Base-by-base conservation (phyloP, 2,797 vertebrate genomes). In the Aplochiton taeniatus region DNA sequence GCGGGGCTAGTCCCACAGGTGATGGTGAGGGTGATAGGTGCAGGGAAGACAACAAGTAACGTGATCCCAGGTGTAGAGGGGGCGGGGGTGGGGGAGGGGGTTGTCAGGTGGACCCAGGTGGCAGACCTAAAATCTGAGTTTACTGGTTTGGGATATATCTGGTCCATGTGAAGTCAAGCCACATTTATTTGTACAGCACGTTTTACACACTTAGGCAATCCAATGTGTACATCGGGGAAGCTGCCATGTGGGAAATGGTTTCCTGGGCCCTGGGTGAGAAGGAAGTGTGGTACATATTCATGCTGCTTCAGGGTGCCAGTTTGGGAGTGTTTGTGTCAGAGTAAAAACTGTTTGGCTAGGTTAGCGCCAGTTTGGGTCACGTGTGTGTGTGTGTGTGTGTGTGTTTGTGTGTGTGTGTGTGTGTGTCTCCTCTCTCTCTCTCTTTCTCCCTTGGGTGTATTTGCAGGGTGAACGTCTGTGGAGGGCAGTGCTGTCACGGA, bases 401-500 rank as follows among this genome's bases (percentile, higher is more conserved):
- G 41, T 51, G 13, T 50, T 49, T 60, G 46, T 61, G 51, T 56
- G 69, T 47, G 63, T 20, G 14, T 68, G 31, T 60, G 55, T 46
- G 49, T 64, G 55, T 58, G 61, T 56, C 42, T 13, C 19, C 19
- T 7, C 51, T 50, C 0, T 58, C 16, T 19, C 45, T 65, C 17
- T 75, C 46, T 14, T 1, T 11, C 68, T 67, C 8, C 31, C 31
- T 31, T 71, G 81, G 58, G 47, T 86, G 69, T 83, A 67, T 79
- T 90, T 89, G 66, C 93, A 98, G 97, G 85, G 94, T 97, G 71
- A 98, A 99, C 53, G 91, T 98, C 63, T 99, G 97, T 73, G 96
- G 96, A 76, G 95, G 93, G n/a, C 95, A 96, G 83, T 99, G 97
- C 91, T 98, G 97, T 74, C 94, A 95, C 8, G 97, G 97, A 76